Percentiles rank a stretch among this genome's conserved stretches.
These are phyloP conservation scores for Acipenser transmontanus DNA, from an alignment of 2,797 vertebrate species.

Conservation along the genomic window DNA sequence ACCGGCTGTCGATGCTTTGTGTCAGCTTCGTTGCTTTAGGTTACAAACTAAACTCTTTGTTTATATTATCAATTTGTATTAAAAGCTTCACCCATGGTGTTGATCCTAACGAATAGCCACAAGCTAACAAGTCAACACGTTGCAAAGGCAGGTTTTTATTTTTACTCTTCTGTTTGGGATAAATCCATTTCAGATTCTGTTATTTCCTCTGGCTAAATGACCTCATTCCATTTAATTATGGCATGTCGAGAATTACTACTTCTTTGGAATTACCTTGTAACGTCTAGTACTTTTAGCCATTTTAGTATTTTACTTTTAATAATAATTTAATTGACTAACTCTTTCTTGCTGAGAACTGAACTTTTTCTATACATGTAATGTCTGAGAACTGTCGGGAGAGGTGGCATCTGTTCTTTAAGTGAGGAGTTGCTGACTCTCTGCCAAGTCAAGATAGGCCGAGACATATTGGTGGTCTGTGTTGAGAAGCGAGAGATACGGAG, in stretches of 20 bases:
- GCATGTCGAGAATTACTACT: slow-evolving; percentile 1
- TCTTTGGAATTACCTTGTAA: not conserved
- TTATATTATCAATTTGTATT: slow-evolving; percentile 36
- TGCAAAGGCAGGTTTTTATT: slow-evolving; percentile 14
- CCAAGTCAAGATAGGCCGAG: too few relatives aligned
- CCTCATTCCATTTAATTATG: slow-evolving; percentile 13
- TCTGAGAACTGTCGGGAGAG: too few relatives aligned
- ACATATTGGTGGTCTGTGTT: too few relatives aligned
- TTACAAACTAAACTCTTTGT: slow-evolving; percentile 30
- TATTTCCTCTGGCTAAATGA: slow-evolving; percentile 23
- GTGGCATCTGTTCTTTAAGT: too few relatives aligned
- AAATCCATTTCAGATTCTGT: slow-evolving; percentile 15
- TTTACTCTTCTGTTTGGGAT: slow-evolving; percentile 17
- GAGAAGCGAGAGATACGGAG: too few relatives aligned
- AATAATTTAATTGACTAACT: too few relatives aligned
- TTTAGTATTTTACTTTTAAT: too few relatives aligned
- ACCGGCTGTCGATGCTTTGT: slow-evolving; percentile 32
- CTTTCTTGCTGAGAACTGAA: too few relatives aligned
- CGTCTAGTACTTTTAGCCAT: not conserved
- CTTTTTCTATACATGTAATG: too few relatives aligned
- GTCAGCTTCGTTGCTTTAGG: slow-evolving; percentile 32
- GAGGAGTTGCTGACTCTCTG: too few relatives aligned
- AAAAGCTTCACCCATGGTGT: slow-evolving; percentile 35
- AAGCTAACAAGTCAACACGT: slow-evolving; percentile 30
- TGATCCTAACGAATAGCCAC: slow-evolving; percentile 34